Evolutionary conservation across 2,113 vertebrate genomes (phyloP).

Genomic region (Pterocles orientalis): DNA sequence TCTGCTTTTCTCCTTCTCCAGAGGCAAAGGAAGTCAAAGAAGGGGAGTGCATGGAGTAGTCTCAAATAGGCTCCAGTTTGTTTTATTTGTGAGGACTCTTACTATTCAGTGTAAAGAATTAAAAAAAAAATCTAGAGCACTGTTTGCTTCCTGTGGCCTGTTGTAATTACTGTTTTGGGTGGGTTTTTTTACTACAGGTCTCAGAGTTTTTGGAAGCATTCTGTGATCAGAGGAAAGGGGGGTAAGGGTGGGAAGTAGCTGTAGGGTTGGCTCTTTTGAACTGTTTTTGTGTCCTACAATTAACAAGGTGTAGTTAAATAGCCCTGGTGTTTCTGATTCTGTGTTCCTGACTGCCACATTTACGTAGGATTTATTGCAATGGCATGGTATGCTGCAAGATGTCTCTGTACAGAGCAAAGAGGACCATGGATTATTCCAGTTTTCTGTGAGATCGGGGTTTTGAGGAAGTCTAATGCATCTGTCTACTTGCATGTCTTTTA

Average conservation of each 20-base stretch:
- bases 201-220: neutral
- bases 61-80: neutral
- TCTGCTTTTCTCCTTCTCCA: neutral
- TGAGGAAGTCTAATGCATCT: neutral
- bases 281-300: neutral
- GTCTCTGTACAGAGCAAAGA: neutral
- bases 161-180: rapidly evolving
- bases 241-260: neutral
- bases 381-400: neutral
- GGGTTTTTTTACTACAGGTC: neutral
- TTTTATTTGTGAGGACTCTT: neutral
- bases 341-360: neutral
- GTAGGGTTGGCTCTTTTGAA: neutral
- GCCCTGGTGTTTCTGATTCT: neutral
- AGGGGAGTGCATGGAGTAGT: neutral
- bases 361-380: neutral
- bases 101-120: neutral
- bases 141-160: neutral
- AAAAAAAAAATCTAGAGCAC: neutral
- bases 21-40: neutral
- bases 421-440: neutral
- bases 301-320: neutral
- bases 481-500: neutral
- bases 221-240: neutral
- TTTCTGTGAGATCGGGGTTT: neutral